Evolutionary conservation across 2,113 vertebrate genomes (phyloP), one percentile per base, ranked within the genome.

Genomic region (Serranochromis macrocephalus): DNA sequence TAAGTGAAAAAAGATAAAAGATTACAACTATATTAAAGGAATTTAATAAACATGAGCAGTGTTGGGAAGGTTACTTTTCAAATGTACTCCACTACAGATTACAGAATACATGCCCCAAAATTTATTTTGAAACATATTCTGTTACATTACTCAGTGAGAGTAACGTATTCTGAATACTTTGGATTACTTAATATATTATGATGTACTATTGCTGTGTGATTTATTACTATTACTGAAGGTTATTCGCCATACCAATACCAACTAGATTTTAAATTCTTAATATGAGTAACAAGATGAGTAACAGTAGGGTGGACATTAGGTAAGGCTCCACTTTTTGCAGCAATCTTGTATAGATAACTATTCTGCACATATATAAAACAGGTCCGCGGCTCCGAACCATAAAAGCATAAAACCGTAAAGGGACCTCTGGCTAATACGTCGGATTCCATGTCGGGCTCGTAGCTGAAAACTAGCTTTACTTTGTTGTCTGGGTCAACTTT

Each of bases 301-400:
- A 31, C 57, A 31, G 57, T 58, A 31, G 14, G 4, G 26, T 31
- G 57, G 26, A 58, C 57, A 58, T 58, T 31, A 58, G 26, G 7
- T 58, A 58, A 58, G 26, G 14, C 26, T 31, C 14, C 57, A 58
- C 57, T 31, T 58, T 58, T 58, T 31, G 57, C 55, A 58, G 55
- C 13, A 1, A 58, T 58, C 55, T 58, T 4, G 13, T 58, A 58
- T 29, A 29, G 55, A 58, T 1, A 58, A 31, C 14, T 58, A 58
- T 58, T 31, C 55, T 6, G 26, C 26, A 9, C 14, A 9, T 58
- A 58, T 31, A 17, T 0, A 58, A 58, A 58, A 29, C 26, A 58
- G 26, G 55, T 58, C 7, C 1, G 5, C 3, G 1, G 55, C 26
- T 16, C 55, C 0, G 1, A 58, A 9, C 3, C 14, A 1, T 58